These are phyloP conservation scores for Notiomystis cincta DNA, from an alignment of 2,113 vertebrate species.

Conservation along the genomic window DNA sequence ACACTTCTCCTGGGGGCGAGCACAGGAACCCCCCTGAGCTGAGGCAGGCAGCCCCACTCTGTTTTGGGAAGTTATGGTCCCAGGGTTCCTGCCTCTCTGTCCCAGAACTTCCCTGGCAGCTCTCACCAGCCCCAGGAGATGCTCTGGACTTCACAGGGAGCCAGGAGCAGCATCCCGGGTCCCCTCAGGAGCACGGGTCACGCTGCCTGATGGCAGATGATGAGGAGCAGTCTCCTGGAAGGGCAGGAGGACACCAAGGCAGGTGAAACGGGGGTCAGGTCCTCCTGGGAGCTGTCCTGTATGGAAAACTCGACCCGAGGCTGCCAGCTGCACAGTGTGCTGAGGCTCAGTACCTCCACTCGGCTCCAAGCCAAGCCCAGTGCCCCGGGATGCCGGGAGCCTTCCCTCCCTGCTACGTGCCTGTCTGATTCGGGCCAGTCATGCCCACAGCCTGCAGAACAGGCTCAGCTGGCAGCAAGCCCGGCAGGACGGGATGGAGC, in stretches of 20 bases:
- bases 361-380: neutral
- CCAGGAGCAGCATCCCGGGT: neutral
- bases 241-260: neutral
- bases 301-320: neutral
- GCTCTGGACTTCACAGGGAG: neutral
- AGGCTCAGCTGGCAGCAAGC: neutral
- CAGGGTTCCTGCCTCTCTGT: neutral
- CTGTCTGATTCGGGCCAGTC: neutral
- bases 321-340: neutral
- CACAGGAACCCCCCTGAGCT: neutral
- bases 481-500: neutral
- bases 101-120: neutral
- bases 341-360: neutral
- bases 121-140: neutral
- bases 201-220: fast-evolving
- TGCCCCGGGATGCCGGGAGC: neutral
- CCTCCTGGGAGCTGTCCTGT: neutral
- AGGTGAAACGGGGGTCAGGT: neutral
- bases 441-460: neutral
- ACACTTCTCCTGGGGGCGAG: neutral
- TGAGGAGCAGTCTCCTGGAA: neutral
- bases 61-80: neutral
- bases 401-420: neutral
- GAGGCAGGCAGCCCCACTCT: neutral
- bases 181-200: neutral